phyloP scores from a whole-genome alignment of 2,888 invertebrate species.

The Parnassius mnemosyne region DNA sequence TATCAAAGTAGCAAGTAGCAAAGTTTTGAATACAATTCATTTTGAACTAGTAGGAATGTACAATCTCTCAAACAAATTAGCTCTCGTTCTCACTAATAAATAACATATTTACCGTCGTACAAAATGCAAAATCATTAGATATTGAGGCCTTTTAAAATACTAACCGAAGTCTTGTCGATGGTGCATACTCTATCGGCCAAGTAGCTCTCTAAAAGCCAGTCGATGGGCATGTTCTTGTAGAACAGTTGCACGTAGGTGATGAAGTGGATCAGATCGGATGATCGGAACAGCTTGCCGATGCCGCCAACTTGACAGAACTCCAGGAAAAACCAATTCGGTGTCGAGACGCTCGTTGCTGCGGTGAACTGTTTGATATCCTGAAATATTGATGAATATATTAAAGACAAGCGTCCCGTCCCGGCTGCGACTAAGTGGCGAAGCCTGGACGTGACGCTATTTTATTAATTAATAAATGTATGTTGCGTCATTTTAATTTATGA shows the following conservation, averaged over 20 bases:
- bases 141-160: constrained; percentile 41
- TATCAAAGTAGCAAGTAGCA: too few relatives aligned
- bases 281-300: constrained; percentile 96
- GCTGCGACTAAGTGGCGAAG: too few relatives aligned
- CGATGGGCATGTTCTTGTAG: constrained; percentile 97
- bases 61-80: too few relatives aligned
- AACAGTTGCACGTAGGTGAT: constrained; percentile 97
- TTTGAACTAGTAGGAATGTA: too few relatives aligned
- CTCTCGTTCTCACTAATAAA: too few relatives aligned
- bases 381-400: not conserved
- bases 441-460: too few relatives aligned
- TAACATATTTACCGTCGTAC: too few relatives aligned
- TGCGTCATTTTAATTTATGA: too few relatives aligned
- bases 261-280: constrained; percentile 91
- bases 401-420: too few relatives aligned
- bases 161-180: constrained; percentile 86
- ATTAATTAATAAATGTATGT: too few relatives aligned
- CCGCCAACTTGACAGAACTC: constrained; percentile 97
- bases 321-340: constrained; percentile 93
- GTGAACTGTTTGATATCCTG: constrained; percentile 61
- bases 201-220: constrained; percentile 96
- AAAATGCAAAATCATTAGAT: too few relatives aligned
- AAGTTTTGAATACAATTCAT: too few relatives aligned
- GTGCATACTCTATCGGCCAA: constrained; percentile 94
- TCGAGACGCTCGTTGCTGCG: constrained; percentile 34